Base-by-base conservation (phyloP, 2,113 vertebrate species). In the Raja brachyura region DNA sequence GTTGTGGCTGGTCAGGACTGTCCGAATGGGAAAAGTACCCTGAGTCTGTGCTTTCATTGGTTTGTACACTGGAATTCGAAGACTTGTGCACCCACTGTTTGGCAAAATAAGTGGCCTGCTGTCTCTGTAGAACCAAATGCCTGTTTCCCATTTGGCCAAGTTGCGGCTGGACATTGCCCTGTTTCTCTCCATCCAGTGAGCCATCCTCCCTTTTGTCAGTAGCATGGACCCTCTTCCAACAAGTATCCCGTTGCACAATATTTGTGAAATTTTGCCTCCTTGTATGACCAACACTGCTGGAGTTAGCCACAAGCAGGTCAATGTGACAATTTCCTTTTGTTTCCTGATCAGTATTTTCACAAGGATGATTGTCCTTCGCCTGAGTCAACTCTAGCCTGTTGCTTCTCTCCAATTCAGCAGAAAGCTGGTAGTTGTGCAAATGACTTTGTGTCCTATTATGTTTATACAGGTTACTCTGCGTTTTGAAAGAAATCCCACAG, bases 401-500 rank as follows among this genome's bases (percentile, higher is more conserved):
- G 94, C 95, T 96, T 95, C 2, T 95, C 9, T 97, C 97, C 0
- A 97, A 96, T 93, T 98, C 97, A 0, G 96, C 96, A 59, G 96
- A 97, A 39, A 97, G 96, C 3, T 97, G 97, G 10, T 97, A 95
- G 10, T 97, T 97, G 94, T 95, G 96, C 94, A 97, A 96, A 0
- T 99, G 99, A 0, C 98, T 98, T 96, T 99, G 99, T 0, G 98
- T 99, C 6, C 98, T 97, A 93, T 97, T 96, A 94, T 99, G 99
- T 94, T 99, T 99, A 79, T 99, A 99, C 86, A 99, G 94, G 95
- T 99, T 99, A 95, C 99, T 99, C 96, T 99, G 98, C 48, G 99
- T 99, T 96, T 99, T 99, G 92, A 99, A 99, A 8, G 98, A 98
- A 25, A 99, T 96, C 70, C 98, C 97, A 18, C 99, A 99, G 0